Conservation (phyloP, 2,113 vertebrate genomes). For the Bos javanicus region DNA sequence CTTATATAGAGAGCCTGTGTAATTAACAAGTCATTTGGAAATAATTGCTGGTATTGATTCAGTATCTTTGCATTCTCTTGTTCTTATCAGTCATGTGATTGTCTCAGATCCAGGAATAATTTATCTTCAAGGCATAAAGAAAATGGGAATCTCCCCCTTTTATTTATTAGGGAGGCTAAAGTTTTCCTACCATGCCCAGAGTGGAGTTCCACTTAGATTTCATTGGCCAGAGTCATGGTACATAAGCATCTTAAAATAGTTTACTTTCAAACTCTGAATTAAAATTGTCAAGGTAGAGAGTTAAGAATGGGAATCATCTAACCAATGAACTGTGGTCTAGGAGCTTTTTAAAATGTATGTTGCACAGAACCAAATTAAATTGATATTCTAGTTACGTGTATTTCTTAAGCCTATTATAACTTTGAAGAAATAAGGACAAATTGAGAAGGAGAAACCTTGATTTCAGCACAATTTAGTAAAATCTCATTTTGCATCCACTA, state of each 20-base stretch:
- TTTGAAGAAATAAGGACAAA: neutral
- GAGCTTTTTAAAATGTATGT: neutral
- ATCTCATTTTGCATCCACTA: neutral
- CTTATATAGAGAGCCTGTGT: neutral
- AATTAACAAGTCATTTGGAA: neutral
- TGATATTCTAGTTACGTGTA: neutral
- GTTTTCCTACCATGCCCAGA: neutral
- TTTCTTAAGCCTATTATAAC: neutral
- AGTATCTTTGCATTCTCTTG: neutral
- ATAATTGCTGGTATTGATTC: neutral
- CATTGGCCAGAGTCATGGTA: neutral
- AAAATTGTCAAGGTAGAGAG: neutral
- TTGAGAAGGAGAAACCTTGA: neutral
- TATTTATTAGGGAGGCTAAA: neutral
- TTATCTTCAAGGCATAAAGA: neutral
- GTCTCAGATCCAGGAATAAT: neutral
- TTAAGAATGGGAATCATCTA: neutral
- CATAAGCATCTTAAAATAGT: neutral
- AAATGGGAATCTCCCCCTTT: neutral
- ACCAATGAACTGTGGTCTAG: neutral
- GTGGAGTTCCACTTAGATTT: neutral
- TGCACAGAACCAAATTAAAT: neutral
- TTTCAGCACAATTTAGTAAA: constrained; percentile 22
- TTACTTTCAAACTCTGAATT: neutral
- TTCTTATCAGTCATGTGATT: neutral